phyloP scores from a whole-genome alignment of 2,888 invertebrate genomes.

The Oscheius onirici region DNA sequence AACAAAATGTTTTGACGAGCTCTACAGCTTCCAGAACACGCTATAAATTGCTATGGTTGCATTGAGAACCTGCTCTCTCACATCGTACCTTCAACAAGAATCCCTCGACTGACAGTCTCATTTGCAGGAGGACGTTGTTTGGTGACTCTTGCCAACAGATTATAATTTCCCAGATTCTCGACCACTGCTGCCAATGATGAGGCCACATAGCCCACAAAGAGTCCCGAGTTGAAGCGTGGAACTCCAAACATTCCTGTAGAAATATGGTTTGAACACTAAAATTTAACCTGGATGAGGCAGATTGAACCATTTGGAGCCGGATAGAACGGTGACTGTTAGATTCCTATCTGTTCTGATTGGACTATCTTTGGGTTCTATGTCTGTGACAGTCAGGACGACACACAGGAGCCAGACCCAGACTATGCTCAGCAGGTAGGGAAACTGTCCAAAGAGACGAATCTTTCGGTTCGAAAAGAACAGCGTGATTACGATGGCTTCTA shows the following conservation, averaged over 20 bases:
- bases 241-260: constrained; percentile 57
- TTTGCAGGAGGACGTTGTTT: constrained; percentile 58
- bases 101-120: constrained; percentile 61
- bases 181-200: constrained; percentile 59
- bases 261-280: background rate
- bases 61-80: too few species aligned
- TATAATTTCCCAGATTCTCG: constrained; percentile 58
- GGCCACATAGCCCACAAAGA: constrained; percentile 61
- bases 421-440: constrained; percentile 63
- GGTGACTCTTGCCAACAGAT: constrained; percentile 49
- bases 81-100: constrained; percentile 58
- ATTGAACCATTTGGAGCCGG: constrained; percentile 58
- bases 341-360: constrained; percentile 60
- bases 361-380: constrained; percentile 49
- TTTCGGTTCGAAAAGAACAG: constrained; percentile 35
- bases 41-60: too few species aligned
- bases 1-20: too few species aligned
- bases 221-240: constrained; percentile 52
- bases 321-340: constrained; percentile 49
- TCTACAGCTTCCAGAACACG: too few species aligned
- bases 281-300: constrained; percentile 59
- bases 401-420: constrained; percentile 58
- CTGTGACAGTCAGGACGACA: constrained; percentile 53
- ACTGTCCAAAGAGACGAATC: constrained; percentile 60
- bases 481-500: constrained; percentile 55